Conservation (phyloP, 2,113 vertebrate species). For the Neodontobutis hainanensis region DNA sequence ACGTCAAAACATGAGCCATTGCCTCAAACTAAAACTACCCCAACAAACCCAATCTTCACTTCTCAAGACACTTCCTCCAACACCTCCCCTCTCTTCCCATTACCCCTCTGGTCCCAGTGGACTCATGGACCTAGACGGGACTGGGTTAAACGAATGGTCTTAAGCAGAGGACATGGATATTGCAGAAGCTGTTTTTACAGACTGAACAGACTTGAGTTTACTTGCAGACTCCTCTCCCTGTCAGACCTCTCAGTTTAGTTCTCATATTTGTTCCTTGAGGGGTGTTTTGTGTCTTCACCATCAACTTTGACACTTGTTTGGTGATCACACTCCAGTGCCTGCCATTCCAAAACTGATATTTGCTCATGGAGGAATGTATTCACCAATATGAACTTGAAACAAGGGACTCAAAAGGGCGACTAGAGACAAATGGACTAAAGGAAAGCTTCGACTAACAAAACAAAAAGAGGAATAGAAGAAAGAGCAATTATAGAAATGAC, state of each 20-base stretch:
- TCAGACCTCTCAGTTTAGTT: slow-evolving; percentile 51
- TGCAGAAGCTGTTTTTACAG: slow-evolving; percentile 43
- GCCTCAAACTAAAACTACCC: slow-evolving; percentile 35
- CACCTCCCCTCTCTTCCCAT: slow-evolving; percentile 26
- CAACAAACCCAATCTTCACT: slow-evolving; percentile 38
- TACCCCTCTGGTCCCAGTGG: slow-evolving; percentile 60
- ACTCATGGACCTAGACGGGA: slow-evolving; percentile 63
- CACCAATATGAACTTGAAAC: slow-evolving; percentile 65
- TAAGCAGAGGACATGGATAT: slow-evolving; percentile 64
- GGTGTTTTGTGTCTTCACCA: slow-evolving; percentile 8
- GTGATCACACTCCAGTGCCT: slow-evolving; percentile 66
- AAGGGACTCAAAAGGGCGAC: slow-evolving; percentile 76
- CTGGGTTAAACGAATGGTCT: slow-evolving; percentile 69
- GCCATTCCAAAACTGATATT: slow-evolving; percentile 73
- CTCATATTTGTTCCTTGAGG: slow-evolving; percentile 43
- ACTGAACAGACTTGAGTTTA: too few relatives aligned
- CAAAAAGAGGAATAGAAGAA: slow-evolving; percentile 65
- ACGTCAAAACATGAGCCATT: slow-evolving; percentile 89
- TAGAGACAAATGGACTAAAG: slow-evolving; percentile 65
- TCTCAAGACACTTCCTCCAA: slow-evolving; percentile 33
- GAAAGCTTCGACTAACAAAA: slow-evolving; percentile 70
- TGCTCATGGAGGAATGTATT: slow-evolving; percentile 72
- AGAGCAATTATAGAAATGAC: slow-evolving; percentile 71
- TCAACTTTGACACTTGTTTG: slow-evolving; percentile 51
- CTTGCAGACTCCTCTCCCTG: too few relatives aligned